Evolutionary conservation across 2,113 vertebrate genomes (phyloP).

Genomic region (Plectropomus leopardus): DNA sequence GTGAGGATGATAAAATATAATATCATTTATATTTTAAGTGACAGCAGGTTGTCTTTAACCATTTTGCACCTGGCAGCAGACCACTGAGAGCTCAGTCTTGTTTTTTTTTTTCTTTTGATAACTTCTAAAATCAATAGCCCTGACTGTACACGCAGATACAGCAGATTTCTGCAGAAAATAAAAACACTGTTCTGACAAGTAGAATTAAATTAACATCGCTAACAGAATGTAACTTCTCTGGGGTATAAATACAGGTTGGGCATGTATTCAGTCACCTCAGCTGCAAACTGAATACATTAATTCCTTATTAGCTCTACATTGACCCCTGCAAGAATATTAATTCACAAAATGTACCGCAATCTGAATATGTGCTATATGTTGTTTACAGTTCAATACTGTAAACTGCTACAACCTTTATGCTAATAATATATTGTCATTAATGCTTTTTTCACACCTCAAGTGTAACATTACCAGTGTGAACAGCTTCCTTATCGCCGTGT

Average conservation of each 20-base stretch:
- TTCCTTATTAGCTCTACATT: not conserved
- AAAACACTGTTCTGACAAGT: slow-evolving; percentile 25
- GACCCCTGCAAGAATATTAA: not conserved
- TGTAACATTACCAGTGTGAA: too few species aligned
- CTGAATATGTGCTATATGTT: not conserved
- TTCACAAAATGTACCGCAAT: not conserved
- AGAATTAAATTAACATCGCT: slow-evolving; percentile 33
- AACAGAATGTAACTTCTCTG: slow-evolving; percentile 15
- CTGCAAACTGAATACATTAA: not conserved
- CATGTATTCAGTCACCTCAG: not conserved
- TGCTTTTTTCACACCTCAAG: too few species aligned
- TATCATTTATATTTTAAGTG: too few species aligned
- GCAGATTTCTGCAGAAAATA: not conserved
- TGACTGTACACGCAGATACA: slow-evolving; percentile 1
- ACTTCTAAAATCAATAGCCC: slow-evolving; percentile 40
- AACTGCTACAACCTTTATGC: not conserved
- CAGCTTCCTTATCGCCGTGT: too few species aligned
- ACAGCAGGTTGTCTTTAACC: too few species aligned
- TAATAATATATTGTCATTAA: not conserved
- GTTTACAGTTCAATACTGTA: not conserved
- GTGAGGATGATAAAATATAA: too few species aligned
- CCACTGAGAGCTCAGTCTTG: slow-evolving; percentile 14
- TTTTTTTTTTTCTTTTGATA: slow-evolving; percentile 19
- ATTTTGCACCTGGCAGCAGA: too few species aligned
- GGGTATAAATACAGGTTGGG: slow-evolving; percentile 1